Evolutionary conservation across 2,888 invertebrate genomes (phyloP).

Genomic region (Euplagia quadripunctaria): DNA sequence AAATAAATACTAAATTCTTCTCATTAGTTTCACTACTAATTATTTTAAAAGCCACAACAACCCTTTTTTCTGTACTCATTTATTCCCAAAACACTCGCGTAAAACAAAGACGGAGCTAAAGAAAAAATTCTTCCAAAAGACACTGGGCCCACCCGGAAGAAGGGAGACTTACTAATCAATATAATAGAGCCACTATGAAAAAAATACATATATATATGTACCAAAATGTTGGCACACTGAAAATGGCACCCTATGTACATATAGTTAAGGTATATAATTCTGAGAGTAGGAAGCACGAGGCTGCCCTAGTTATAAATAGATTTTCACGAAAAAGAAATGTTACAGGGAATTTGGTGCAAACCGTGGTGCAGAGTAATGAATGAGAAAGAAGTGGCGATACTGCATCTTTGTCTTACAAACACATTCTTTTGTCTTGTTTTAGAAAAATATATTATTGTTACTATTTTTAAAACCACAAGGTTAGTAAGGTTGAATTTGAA

Average conservation of each 20-base stretch:
- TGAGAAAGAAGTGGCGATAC: constrained; percentile 54
- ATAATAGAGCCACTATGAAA: constrained; percentile 87
- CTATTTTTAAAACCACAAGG: neutral
- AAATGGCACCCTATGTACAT: constrained; percentile 54
- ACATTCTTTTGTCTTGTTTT: constrained; percentile 4
- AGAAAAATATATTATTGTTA: neutral
- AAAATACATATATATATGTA: constrained; percentile 78
- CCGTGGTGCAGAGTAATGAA: constrained; percentile 72
- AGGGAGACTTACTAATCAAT: constrained; percentile 85
- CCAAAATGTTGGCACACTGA: constrained; percentile 39
- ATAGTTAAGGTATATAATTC: constrained; percentile 57
- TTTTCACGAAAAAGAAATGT: constrained; percentile 88
- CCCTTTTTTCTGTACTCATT: constrained; percentile 53
- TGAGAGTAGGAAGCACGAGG: constrained; percentile 62
- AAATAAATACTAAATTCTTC: constrained; percentile 8
- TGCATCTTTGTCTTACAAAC: constrained; percentile 32
- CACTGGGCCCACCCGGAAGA: constrained; percentile 75
- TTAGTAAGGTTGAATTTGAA: neutral
- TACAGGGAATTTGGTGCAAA: constrained; percentile 87
- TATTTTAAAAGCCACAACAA: constrained; percentile 46
- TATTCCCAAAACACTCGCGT: constrained; percentile 60
- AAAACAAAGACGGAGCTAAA: constrained; percentile 78
- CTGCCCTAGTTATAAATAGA: constrained; percentile 88
- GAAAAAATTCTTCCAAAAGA: constrained; percentile 78
- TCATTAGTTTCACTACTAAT: constrained; percentile 38